Conservation (phyloP, 2,888 invertebrate species). For the Omphaloscelis lunosa region DNA sequence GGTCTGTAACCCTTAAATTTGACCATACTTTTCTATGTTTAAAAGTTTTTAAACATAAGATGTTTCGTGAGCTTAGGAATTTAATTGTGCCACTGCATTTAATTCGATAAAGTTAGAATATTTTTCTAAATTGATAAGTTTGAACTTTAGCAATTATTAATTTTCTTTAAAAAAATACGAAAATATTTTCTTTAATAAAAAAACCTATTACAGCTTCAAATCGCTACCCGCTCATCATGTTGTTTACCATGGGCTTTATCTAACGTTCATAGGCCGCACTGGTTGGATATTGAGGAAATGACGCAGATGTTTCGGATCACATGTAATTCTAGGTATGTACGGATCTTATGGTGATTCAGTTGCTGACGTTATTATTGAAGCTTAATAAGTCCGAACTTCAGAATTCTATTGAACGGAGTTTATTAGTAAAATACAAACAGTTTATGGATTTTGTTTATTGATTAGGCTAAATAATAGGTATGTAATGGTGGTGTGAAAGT, state of each 20-base stretch:
- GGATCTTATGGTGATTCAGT: slow-evolving; percentile 60
- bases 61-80: not conserved
- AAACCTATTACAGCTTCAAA: not conserved
- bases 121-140: not conserved
- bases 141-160: not conserved
- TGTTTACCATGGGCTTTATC: slow-evolving; percentile 58
- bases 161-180: not conserved
- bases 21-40: no score
- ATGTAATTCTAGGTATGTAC: slow-evolving; percentile 79
- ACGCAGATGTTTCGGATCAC: slow-evolving; percentile 88
- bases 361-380: slow-evolving; percentile 40
- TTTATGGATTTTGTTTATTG: not conserved
- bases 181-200: not conserved
- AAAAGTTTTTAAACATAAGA: no score
- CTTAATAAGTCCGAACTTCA: slow-evolving; percentile 16
- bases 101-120: no score
- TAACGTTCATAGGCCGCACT: slow-evolving; percentile 83
- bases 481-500: no score
- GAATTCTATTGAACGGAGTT: slow-evolving; percentile 28
- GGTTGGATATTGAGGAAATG: slow-evolving; percentile 89
- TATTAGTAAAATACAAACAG: not conserved
- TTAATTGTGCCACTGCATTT: not conserved
- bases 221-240: slow-evolving; percentile 57
- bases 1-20: no score
- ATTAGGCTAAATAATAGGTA: no score